Evolutionary conservation across 2,888 invertebrate species (phyloP).

Genomic region (Chesias legatella): DNA sequence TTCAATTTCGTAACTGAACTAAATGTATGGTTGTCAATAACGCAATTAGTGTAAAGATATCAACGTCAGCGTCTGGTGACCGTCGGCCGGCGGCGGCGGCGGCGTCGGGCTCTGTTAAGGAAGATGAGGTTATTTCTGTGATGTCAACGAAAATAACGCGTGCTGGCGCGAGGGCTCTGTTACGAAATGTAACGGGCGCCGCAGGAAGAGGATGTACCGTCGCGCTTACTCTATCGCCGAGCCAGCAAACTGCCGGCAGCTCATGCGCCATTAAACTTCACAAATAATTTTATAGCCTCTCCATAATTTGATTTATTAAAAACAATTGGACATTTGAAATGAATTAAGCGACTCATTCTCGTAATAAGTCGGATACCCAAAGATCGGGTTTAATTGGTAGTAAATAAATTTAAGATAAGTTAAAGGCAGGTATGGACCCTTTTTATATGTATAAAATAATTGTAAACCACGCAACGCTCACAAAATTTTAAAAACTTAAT

Average conservation of each 20-base stretch:
- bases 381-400: too few relatives aligned
- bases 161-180: slow-evolving; percentile 55
- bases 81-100: too few relatives aligned
- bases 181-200: slow-evolving; percentile 62
- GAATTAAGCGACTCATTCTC: background rate
- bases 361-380: too few relatives aligned
- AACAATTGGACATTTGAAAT: slow-evolving; percentile 9
- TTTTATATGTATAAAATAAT: too few relatives aligned
- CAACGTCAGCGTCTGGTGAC: slow-evolving; percentile 69
- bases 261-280: slow-evolving; percentile 36
- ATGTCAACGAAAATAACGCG: slow-evolving; percentile 76
- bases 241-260: slow-evolving; percentile 28
- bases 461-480: slow-evolving; percentile 8
- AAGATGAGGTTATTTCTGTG: slow-evolving; percentile 75
- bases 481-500: slow-evolving; percentile 23
- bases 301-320: slow-evolving; percentile 9
- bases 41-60: slow-evolving; percentile 76
- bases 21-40: slow-evolving; percentile 71
- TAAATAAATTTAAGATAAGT: too few relatives aligned
- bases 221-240: slow-evolving; percentile 19
- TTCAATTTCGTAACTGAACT: slow-evolving; percentile 55
- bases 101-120: slow-evolving; percentile 59
- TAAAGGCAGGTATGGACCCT: background rate
- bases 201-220: slow-evolving; percentile 71
- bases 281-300: slow-evolving; percentile 16